Evolutionary conservation across 2,113 vertebrate genomes (phyloP).

Genomic region (Corythoichthys intestinalis): DNA sequence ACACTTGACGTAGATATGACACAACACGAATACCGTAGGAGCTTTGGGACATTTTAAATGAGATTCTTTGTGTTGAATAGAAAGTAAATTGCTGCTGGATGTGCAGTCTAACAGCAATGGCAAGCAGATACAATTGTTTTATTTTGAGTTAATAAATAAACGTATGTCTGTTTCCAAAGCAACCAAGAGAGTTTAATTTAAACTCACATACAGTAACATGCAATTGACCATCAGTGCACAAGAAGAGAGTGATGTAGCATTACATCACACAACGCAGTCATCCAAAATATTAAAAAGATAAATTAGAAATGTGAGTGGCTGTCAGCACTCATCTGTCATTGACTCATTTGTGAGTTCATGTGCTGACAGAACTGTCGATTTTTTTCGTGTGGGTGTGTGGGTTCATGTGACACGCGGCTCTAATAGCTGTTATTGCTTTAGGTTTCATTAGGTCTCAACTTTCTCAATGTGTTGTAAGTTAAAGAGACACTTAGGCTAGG

Average conservation of each 20-base stretch:
- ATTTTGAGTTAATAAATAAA: background rate
- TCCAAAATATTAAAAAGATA: background rate
- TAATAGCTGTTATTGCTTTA: constrained; percentile 27
- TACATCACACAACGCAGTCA: background rate
- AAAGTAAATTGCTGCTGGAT: background rate
- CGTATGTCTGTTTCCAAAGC: background rate
- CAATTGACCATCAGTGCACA: background rate
- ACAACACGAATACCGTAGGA: background rate
- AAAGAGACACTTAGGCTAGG: constrained; percentile 3
- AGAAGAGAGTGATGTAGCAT: background rate
- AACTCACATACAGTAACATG: too few species aligned
- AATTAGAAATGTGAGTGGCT: background rate
- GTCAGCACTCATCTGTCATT: background rate
- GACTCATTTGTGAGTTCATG: constrained; percentile 1
- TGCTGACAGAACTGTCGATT: constrained; percentile 16
- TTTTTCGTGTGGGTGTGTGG: constrained; percentile 4
- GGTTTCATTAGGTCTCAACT: constrained; percentile 17
- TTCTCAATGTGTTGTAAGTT: constrained; percentile 18
- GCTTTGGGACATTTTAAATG: background rate
- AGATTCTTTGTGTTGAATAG: background rate
- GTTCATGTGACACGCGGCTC: constrained; percentile 6
- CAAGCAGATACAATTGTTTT: background rate
- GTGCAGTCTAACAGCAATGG: background rate
- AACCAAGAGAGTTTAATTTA: background rate
- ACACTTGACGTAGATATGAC: background rate